Percentiles rank a stretch among this genome's conserved stretches.
Conservation (phyloP, 2,888 invertebrate genomes). For the Brachynemurus nebulosus region DNA sequence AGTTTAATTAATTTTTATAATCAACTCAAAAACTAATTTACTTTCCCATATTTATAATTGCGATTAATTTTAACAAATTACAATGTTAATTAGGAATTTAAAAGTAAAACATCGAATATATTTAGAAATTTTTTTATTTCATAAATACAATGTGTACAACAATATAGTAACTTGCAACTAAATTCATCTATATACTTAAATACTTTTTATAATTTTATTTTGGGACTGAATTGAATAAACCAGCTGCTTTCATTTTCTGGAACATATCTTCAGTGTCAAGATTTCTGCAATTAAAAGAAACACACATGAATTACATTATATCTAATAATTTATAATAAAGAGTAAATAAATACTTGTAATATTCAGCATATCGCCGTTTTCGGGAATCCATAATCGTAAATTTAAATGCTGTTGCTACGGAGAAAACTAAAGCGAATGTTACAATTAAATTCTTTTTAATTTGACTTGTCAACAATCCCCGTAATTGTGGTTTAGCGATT, state of each 20-base stretch:
- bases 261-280: background rate
- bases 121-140: background rate
- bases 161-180: background rate
- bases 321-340: background rate
- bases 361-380: slow-evolving; percentile 23
- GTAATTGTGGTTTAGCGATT: slow-evolving; percentile 48
- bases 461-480: slow-evolving; percentile 48
- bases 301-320: background rate
- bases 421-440: slow-evolving; percentile 30
- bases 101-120: background rate
- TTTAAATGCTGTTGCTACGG: slow-evolving; percentile 35
- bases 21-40: too few species aligned
- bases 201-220: background rate
- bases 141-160: background rate
- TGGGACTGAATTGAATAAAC: slow-evolving; percentile 1
- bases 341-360: background rate
- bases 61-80: too few species aligned
- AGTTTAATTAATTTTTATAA: background rate
- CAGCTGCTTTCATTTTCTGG: background rate
- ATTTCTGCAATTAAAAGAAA: background rate
- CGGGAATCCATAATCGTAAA: slow-evolving; percentile 37
- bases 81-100: too few species aligned
- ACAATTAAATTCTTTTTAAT: slow-evolving; percentile 44
- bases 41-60: too few species aligned
- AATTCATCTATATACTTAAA: background rate